These are phyloP conservation scores for Latrodectus hesperus DNA, from an alignment of 2,888 invertebrate genomes.

Conservation along the genomic window DNA sequence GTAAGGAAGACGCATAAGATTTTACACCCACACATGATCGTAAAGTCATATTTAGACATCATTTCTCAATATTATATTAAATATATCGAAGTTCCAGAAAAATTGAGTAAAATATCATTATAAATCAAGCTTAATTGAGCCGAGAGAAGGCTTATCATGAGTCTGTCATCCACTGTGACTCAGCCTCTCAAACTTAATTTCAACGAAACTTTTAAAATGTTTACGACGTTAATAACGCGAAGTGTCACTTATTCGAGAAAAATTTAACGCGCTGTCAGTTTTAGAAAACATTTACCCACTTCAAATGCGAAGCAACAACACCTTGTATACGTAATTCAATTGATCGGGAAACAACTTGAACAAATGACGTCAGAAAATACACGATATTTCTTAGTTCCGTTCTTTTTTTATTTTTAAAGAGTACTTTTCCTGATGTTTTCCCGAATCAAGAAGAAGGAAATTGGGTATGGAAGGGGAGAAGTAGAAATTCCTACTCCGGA, in stretches of 20 bases:
- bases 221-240: slow-evolving; percentile 1
- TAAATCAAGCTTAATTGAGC: background rate
- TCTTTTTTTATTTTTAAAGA: background rate
- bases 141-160: slow-evolving; percentile 1
- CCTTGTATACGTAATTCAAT: slow-evolving; percentile 62
- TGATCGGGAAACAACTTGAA: slow-evolving; percentile 39
- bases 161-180: no score
- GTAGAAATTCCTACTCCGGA: slow-evolving; percentile 51
- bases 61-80: no score
- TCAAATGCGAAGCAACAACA: slow-evolving; percentile 12
- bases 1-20: no score
- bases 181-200: background rate
- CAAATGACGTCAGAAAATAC: slow-evolving; percentile 48
- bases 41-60: no score
- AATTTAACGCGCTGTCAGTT: slow-evolving; percentile 2
- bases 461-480: slow-evolving; percentile 4
- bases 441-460: background rate
- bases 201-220: background rate
- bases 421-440: background rate
- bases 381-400: slow-evolving; percentile 2
- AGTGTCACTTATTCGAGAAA: background rate
- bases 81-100: no score
- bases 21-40: no score
- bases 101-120: background rate
- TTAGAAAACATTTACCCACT: slow-evolving; percentile 9